Evolutionary conservation across 2,113 vertebrate species (phyloP).

Genomic region (Monopterus albus): DNA sequence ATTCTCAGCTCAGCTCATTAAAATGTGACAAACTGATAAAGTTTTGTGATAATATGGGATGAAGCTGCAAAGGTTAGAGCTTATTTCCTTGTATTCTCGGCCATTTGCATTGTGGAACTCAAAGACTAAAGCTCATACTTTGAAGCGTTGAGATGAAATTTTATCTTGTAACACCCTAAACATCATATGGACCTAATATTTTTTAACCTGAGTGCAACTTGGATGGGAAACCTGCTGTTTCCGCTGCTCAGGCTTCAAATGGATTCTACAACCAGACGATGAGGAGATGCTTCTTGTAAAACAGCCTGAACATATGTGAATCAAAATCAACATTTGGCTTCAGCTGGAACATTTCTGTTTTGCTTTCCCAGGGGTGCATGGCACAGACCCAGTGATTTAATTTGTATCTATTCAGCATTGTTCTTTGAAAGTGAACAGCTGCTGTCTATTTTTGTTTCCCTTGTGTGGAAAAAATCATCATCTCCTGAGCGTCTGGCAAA

Average conservation of each 20-base stretch:
- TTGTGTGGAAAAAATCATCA: neutral
- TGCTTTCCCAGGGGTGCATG: neutral
- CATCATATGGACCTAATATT: conserved; percentile 12
- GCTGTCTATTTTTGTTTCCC: conserved; percentile 23
- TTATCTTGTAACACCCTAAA: neutral
- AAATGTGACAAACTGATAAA: neutral
- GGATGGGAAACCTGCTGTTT: conserved; percentile 5
- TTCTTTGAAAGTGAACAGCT: conserved; percentile 38
- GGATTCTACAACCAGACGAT: conserved; percentile 30
- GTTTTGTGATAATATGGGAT: neutral
- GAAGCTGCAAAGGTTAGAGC: too few relatives aligned
- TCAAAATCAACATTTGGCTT: neutral
- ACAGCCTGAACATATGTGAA: conserved; percentile 15
- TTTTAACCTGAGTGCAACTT: conserved; percentile 31
- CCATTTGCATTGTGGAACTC: neutral
- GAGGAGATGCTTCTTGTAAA: neutral
- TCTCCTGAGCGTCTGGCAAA: conserved; percentile 16
- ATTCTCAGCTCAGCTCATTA: too few relatives aligned
- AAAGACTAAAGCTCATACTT: neutral
- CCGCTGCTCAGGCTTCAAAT: conserved; percentile 3
- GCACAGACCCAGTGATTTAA: neutral
- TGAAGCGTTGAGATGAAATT: neutral
- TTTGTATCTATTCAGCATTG: conserved; percentile 1
- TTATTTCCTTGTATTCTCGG: too few relatives aligned
- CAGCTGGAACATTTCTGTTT: conserved; percentile 4